phyloP scores from a whole-genome alignment of 1,140 invertebrate genomes.

The Camponotus pennsylvanicus region DNA sequence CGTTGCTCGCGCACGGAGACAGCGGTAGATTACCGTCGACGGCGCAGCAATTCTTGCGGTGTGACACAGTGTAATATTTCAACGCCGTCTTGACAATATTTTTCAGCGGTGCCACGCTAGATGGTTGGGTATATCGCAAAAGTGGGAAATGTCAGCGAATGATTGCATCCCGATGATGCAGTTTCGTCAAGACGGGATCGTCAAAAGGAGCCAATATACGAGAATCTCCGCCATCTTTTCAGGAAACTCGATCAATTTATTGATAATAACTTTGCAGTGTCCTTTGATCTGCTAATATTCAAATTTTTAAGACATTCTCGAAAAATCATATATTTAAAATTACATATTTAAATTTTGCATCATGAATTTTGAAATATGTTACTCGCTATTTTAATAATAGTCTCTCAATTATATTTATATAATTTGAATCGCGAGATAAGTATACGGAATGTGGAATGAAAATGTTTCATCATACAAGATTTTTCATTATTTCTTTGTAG shows the following conservation, averaged over 20 bases:
- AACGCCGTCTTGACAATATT: conserved; percentile 75
- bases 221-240: not conserved
- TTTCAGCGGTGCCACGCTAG: conserved; percentile 60
- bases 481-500: not conserved
- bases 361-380: not conserved
- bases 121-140: conserved; percentile 46
- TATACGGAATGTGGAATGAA: not conserved
- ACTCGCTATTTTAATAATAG: not conserved
- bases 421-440: not conserved
- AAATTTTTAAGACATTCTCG: not conserved
- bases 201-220: conserved; percentile 52
- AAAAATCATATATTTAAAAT: not conserved
- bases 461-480: conserved; percentile 1
- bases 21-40: conserved; percentile 74
- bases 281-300: not conserved
- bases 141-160: conserved; percentile 69
- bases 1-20: conserved; percentile 60
- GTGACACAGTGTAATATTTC: conserved; percentile 74
- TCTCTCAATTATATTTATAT: not conserved
- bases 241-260: conserved; percentile 4
- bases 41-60: conserved; percentile 72
- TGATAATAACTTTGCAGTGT: not conserved
- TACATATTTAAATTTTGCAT: not conserved
- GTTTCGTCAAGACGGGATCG: conserved; percentile 45
- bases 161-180: conserved; percentile 53